Evolutionary conservation across 2,113 vertebrate genomes (phyloP).

Genomic region (Noctilio leporinus): DNA sequence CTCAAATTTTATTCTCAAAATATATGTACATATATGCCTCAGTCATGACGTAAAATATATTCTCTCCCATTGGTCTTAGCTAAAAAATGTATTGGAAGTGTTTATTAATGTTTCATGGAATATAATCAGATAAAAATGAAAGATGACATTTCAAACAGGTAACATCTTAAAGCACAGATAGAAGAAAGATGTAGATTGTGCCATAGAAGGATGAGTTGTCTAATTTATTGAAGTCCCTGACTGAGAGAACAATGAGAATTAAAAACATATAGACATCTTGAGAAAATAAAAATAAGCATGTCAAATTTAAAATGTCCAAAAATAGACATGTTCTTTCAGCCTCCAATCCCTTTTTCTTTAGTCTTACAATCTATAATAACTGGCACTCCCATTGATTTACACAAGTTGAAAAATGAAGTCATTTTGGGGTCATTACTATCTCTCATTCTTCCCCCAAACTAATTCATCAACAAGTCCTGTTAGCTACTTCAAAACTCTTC

Average conservation of each 20-base stretch:
- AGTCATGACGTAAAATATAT: not conserved
- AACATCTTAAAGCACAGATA: not conserved
- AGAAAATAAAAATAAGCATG: not conserved
- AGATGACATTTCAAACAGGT: not conserved
- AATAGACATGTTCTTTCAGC: not conserved
- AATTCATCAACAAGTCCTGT: not conserved
- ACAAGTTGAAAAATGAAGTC: not conserved
- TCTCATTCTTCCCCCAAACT: not conserved
- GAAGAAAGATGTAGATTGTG: not conserved
- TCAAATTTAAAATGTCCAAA: not conserved
- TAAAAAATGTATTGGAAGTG: not conserved
- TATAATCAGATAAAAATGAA: not conserved
- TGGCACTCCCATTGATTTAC: not conserved
- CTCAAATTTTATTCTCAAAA: not conserved
- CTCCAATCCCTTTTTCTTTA: not conserved
- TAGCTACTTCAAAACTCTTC: not conserved
- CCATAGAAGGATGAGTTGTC: not conserved
- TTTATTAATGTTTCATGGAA: not conserved
- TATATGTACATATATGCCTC: not conserved
- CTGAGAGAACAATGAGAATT: not conserved
- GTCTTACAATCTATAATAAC: not conserved
- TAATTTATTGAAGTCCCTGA: not conserved
- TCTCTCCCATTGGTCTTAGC: not conserved
- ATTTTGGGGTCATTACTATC: not conserved
- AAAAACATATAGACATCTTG: not conserved